These are phyloP conservation scores for Aleiodes testaceus DNA, from an alignment of 2,888 invertebrate species.

Conservation along the genomic window DNA sequence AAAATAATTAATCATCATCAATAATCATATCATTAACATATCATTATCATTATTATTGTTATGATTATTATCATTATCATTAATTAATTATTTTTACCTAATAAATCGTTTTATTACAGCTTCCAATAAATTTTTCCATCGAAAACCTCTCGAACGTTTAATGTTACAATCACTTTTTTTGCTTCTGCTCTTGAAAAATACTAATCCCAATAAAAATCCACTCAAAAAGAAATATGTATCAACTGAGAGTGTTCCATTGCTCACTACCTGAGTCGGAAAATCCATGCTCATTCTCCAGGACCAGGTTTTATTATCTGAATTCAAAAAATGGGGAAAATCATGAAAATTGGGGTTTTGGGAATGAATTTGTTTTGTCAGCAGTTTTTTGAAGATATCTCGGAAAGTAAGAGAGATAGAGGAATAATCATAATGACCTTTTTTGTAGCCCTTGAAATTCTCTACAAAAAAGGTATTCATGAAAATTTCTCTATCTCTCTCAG, in stretches of 20 bases:
- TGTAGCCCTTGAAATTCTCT: too few species aligned
- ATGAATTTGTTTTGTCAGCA: too few species aligned
- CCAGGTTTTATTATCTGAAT: constrained; percentile 68
- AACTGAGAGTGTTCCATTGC: constrained; percentile 73
- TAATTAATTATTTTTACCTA: constrained; percentile 61
- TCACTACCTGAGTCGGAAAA: constrained; percentile 69
- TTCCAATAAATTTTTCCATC: constrained; percentile 52
- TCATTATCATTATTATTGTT: too few species aligned
- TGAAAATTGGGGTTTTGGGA: too few species aligned
- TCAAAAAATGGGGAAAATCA: constrained; percentile 1
- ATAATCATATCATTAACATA: too few species aligned
- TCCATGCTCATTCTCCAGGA: constrained; percentile 67
- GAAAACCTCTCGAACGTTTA: constrained; percentile 36
- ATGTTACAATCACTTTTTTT: not conserved
- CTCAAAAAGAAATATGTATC: constrained; percentile 74
- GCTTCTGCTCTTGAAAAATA: not conserved
- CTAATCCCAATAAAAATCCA: constrained; percentile 61
- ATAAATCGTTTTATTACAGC: constrained; percentile 69
- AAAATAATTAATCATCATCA: too few species aligned
- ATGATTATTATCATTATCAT: too few species aligned
- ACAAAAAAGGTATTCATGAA: too few species aligned
- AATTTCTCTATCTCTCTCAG: too few species aligned
- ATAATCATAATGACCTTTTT: too few species aligned
- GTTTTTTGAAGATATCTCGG: too few species aligned
- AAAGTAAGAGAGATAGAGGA: too few species aligned